phyloP scores from a whole-genome alignment of 2,797 vertebrate genomes.

The Bryconaethiops microstoma region DNA sequence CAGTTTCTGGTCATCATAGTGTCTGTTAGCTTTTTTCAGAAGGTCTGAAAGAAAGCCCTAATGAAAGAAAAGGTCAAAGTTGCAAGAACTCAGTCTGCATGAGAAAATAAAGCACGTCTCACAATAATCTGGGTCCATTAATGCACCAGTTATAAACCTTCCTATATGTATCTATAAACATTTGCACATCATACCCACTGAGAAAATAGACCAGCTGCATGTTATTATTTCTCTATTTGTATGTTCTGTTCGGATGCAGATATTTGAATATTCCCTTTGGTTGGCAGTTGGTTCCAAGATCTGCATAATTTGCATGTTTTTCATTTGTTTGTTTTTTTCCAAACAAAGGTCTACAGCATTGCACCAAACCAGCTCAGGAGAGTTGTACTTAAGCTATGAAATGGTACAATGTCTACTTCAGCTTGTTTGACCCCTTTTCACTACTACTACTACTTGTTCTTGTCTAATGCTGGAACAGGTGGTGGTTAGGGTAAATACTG shows the following conservation, averaged over 20 bases:
- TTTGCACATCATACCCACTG: conserved; percentile 5
- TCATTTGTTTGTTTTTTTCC: conserved; percentile 31
- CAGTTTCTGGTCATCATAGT: conserved; percentile 91
- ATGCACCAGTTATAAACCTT: neutral
- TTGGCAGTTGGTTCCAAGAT: conserved; percentile 24
- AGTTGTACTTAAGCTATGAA: neutral
- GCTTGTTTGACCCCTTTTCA: neutral
- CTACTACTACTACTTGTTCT: neutral
- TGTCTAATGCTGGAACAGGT: neutral
- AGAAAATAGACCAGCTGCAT: conserved; percentile 17
- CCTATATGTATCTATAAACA: neutral
- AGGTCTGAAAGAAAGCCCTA: conserved; percentile 96
- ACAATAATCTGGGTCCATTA: neutral
- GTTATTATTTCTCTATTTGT: conserved; percentile 33
- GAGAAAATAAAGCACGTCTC: neutral
- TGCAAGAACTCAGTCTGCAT: neutral
- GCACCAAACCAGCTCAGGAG: neutral
- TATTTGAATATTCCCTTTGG: conserved; percentile 53
- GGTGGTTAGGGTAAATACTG: neutral
- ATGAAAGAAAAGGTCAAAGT: conserved; percentile 21
- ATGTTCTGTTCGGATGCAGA: conserved; percentile 36
- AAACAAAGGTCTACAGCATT: neutral
- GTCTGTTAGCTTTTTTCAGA: conserved; percentile 93
- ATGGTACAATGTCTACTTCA: neutral
- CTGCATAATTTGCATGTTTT: conserved; percentile 50